These are phyloP conservation scores for Leucophenga maculata DNA, from an alignment of 2,888 invertebrate species.

Conservation along the genomic window DNA sequence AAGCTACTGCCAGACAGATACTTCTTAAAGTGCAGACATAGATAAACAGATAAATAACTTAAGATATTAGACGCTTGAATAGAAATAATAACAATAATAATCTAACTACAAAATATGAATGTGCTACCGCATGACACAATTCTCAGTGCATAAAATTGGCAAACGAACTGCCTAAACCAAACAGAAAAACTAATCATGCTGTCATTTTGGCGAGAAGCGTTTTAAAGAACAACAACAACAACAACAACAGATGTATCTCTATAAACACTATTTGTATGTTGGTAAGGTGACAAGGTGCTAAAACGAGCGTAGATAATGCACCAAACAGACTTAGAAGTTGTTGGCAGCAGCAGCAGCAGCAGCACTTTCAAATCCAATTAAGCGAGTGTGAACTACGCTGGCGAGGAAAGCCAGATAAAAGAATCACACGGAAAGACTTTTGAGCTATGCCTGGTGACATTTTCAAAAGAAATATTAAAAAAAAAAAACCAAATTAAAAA, in stretches of 20 bases:
- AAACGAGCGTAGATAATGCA: slow-evolving; percentile 2
- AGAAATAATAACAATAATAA: no score
- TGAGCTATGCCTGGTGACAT: slow-evolving; percentile 48
- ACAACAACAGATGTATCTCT: no score
- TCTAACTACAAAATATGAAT: neutral
- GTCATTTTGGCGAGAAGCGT: neutral
- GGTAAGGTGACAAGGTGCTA: slow-evolving; percentile 4
- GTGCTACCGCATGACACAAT: slow-evolving; percentile 14
- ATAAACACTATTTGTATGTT: no score
- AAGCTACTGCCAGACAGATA: no score
- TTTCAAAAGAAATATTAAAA: slow-evolving; percentile 61
- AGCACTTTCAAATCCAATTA: slow-evolving; percentile 65
- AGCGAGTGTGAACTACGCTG: slow-evolving; percentile 51
- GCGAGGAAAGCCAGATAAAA: neutral
- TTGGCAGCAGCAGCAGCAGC: neutral
- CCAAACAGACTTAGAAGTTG: no score
- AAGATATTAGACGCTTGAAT: no score
- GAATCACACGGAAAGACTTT: slow-evolving; percentile 42
- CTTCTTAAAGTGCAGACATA: no score
- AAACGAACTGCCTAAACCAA: slow-evolving; percentile 2
- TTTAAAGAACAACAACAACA: no score
- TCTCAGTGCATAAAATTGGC: slow-evolving; percentile 15
- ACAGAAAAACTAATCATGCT: slow-evolving; percentile 20
- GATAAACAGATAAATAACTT: no score
- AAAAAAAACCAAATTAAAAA: slow-evolving; percentile 29